Percentiles rank a stretch among this genome's conserved stretches.
phyloP scores from a whole-genome alignment of 1,140 invertebrate genomes.

The Andricus grossulariae region DNA sequence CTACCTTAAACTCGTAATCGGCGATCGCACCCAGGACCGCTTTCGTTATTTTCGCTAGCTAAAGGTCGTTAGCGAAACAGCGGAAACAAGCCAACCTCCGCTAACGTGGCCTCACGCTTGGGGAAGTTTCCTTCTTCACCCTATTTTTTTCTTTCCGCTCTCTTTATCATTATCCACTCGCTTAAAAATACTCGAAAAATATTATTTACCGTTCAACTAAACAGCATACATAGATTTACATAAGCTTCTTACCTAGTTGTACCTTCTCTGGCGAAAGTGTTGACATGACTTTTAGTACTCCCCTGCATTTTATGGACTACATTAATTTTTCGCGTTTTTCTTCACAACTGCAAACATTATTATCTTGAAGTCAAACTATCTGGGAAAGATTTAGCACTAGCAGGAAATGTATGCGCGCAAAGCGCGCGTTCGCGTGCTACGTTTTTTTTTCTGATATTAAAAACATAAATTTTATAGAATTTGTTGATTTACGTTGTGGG shows the following conservation, averaged over 20 bases:
- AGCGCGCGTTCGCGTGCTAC: too few species aligned
- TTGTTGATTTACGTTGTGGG: too few species aligned
- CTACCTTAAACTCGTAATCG: conserved; percentile 56
- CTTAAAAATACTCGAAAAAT: background rate
- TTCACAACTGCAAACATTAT: background rate
- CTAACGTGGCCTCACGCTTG: conserved; percentile 36
- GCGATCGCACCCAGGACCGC: conserved; percentile 10
- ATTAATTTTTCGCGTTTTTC: background rate
- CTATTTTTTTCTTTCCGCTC: background rate
- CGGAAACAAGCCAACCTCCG: conserved; percentile 42
- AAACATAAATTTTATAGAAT: too few species aligned
- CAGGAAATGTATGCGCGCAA: too few species aligned
- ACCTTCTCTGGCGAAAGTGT: background rate
- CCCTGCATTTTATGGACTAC: background rate
- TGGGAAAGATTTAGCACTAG: too few species aligned
- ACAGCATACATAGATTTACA: background rate
- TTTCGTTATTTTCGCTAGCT: conserved; percentile 13
- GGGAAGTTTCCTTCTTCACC: background rate
- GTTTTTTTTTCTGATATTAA: too few species aligned
- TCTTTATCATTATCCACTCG: background rate
- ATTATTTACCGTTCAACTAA: background rate
- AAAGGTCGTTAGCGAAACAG: conserved; percentile 49
- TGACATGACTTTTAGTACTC: background rate
- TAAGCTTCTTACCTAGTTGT: background rate
- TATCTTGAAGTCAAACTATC: too few species aligned